A percentile compares a stretch with the other conserved stretches of the same genome.
These are phyloP conservation scores for Pollenia labialis DNA, from an alignment of 2,888 invertebrate species.

Conservation along the genomic window DNA sequence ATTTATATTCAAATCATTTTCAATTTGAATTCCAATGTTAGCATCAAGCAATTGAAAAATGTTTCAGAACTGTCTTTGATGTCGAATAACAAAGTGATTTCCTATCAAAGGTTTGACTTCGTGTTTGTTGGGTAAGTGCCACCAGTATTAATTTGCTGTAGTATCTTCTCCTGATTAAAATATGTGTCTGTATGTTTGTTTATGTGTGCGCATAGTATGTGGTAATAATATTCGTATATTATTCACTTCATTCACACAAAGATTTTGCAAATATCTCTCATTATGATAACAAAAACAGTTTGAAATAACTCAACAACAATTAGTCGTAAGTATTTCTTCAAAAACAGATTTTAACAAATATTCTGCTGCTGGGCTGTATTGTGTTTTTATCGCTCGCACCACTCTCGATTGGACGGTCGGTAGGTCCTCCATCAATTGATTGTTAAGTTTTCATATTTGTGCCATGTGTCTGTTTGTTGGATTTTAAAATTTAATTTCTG, in stretches of 20 bases:
- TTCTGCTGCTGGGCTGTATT: slow-evolving; percentile 7
- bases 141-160: not conserved
- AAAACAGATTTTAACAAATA: slow-evolving; percentile 10
- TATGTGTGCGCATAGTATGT: not conserved
- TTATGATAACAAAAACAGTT: slow-evolving; percentile 22
- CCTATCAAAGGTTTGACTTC: no score
- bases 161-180: not conserved
- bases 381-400: slow-evolving; percentile 23
- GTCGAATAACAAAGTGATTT: no score
- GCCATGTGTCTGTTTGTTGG: slow-evolving; percentile 52
- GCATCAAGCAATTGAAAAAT: no score
- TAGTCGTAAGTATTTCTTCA: slow-evolving; percentile 32
- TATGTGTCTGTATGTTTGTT: not conserved
- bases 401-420: slow-evolving; percentile 4
- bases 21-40: no score
- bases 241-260: slow-evolving; percentile 8
- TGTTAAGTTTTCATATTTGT: slow-evolving; percentile 37
- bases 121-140: no score
- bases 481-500: not conserved
- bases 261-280: slow-evolving; percentile 23
- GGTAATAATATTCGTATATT: not conserved
- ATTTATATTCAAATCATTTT: no score
- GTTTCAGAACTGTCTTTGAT: no score
- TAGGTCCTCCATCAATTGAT: not conserved
- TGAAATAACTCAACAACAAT: slow-evolving; percentile 32